phyloP scores from a whole-genome alignment of 2,888 invertebrate species.

The Petrolisthes manimaculis region DNA sequence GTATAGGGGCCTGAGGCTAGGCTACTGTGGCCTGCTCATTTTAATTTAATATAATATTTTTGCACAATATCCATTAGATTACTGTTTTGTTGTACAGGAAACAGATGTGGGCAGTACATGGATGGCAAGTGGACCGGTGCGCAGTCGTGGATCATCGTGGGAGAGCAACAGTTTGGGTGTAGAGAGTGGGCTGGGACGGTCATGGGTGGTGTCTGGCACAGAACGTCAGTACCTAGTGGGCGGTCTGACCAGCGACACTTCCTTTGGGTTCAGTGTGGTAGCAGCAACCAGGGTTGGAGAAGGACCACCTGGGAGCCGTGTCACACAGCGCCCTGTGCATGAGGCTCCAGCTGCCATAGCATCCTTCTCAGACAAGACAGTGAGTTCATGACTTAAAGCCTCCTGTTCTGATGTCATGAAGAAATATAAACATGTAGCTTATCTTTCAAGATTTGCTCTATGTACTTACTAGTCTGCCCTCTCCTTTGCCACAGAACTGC shows the following conservation, averaged over 20 bases:
- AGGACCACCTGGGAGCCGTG: conserved; percentile 74
- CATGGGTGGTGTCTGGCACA: conserved; percentile 54
- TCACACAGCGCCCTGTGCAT: conserved; percentile 58
- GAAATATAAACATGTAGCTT: too few relatives aligned
- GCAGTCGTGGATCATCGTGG: conserved; percentile 32
- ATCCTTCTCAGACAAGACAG: conserved; percentile 64
- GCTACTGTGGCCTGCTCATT: neutral
- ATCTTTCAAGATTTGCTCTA: too few relatives aligned
- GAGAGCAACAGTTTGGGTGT: conserved; percentile 7
- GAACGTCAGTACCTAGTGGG: conserved; percentile 59
- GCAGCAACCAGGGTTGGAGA: conserved; percentile 88
- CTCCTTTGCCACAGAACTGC: too few relatives aligned
- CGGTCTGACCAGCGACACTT: conserved; percentile 23
- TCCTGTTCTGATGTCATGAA: too few relatives aligned
- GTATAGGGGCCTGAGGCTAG: too few relatives aligned
- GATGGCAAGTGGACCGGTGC: neutral
- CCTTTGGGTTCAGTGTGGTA: conserved; percentile 76
- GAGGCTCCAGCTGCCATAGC: conserved; percentile 64
- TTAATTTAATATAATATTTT: neutral
- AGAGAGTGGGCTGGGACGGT: conserved; percentile 24
- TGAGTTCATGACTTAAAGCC: conserved; percentile 10
- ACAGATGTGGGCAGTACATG: neutral
- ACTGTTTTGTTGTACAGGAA: neutral
- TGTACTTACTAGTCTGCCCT: too few relatives aligned
- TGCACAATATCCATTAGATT: neutral